Percentiles rank a stretch among this genome's conserved stretches.
These are phyloP conservation scores for Nasalis larvatus DNA, from an alignment of 2,113 vertebrate species.

Conservation along the genomic window DNA sequence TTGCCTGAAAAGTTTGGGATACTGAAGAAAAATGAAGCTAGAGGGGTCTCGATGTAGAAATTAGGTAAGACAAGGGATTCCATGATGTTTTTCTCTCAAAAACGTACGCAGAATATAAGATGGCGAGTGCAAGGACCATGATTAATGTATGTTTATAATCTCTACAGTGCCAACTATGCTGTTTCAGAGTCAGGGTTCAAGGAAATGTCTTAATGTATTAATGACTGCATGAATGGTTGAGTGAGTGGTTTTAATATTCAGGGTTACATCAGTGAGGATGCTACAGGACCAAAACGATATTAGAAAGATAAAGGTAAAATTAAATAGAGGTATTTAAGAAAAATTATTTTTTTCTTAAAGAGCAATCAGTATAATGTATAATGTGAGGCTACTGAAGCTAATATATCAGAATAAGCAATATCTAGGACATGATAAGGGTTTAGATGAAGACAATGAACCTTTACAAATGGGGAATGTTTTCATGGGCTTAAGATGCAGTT, in stretches of 20 bases:
- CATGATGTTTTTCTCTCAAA: background rate
- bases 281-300: background rate
- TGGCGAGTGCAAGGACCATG: background rate
- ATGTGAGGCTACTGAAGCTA: background rate
- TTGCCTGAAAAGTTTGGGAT: background rate
- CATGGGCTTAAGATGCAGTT: background rate
- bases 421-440: background rate
- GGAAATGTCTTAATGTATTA: slow-evolving; percentile 1
- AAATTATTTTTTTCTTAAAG: background rate
- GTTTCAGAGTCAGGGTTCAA: background rate
- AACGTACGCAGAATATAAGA: background rate
- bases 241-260: background rate
- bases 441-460: background rate
- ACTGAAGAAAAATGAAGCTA: background rate
- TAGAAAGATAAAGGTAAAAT: slow-evolving; percentile 29
- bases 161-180: background rate
- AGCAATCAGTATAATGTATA: background rate
- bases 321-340: background rate
- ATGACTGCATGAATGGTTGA: background rate
- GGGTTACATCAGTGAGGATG: background rate
- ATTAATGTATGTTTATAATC: background rate
- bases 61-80: background rate
- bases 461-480: slow-evolving; percentile 4
- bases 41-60: background rate
- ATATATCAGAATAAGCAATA: background rate